Evolutionary conservation across 2,888 invertebrate genomes (phyloP).

Genomic region (Plebejus melissa): DNA sequence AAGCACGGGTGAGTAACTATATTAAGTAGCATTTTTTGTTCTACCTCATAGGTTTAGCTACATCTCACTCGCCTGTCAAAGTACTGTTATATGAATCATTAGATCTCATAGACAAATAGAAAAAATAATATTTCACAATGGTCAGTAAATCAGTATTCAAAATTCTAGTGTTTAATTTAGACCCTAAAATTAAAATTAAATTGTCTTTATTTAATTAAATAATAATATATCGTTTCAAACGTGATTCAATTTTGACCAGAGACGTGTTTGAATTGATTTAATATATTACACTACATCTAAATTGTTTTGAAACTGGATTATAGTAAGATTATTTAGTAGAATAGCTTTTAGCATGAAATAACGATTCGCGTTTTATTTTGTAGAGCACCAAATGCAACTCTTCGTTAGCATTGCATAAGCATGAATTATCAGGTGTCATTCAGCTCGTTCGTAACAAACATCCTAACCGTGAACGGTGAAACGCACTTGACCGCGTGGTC

Average conservation of each 20-base stretch:
- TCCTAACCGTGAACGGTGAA: constrained; percentile 33
- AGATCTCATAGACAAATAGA: neutral
- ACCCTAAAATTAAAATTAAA: too few relatives aligned
- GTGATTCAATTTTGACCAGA: too few relatives aligned
- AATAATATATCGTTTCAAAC: too few relatives aligned
- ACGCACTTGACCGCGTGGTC: constrained; percentile 65
- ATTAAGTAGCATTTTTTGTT: neutral
- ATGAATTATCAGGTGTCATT: neutral
- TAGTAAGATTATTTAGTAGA: too few relatives aligned
- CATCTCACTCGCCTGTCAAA: constrained; percentile 4
- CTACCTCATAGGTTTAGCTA: neutral
- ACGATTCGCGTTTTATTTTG: too few relatives aligned
- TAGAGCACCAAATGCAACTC: neutral
- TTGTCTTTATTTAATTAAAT: too few relatives aligned
- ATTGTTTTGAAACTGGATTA: too few relatives aligned
- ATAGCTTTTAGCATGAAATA: too few relatives aligned
- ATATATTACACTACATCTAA: too few relatives aligned
- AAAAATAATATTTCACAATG: neutral
- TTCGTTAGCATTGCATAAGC: neutral
- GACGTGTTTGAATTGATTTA: too few relatives aligned
- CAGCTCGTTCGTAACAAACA: neutral
- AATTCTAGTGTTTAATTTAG: neutral
- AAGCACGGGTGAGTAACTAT: neutral
- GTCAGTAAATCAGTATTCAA: neutral
- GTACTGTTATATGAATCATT: constrained; percentile 16